These are phyloP conservation scores for Talpa occidentalis DNA, from an alignment of 2,113 vertebrate species.

Conservation along the genomic window DNA sequence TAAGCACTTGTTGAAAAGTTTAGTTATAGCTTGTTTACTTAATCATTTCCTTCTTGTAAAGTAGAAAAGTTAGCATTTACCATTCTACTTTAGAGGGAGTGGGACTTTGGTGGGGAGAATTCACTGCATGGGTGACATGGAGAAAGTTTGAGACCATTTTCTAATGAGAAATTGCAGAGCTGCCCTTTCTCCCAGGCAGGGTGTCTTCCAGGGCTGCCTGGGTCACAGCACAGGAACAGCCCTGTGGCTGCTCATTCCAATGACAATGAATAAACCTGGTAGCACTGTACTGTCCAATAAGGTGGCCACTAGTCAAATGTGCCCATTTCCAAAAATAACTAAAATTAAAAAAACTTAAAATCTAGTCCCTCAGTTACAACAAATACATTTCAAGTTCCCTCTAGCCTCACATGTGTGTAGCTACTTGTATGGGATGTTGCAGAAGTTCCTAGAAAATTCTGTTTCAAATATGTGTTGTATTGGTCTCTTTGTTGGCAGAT, in stretches of 20 bases:
- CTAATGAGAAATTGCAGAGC: not conserved
- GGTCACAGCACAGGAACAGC: not conserved
- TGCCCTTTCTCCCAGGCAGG: not conserved
- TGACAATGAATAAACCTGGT: not conserved
- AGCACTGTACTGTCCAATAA: not conserved
- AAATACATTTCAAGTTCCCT: not conserved
- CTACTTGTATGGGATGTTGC: not conserved
- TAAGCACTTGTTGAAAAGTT: slow-evolving; percentile 9
- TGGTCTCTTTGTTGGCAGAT: not conserved
- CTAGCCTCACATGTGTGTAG: not conserved
- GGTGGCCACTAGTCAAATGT: not conserved
- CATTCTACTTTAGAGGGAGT: slow-evolving; percentile 6
- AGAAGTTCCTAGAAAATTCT: not conserved
- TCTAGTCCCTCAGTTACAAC: not conserved
- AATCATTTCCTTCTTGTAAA: not conserved
- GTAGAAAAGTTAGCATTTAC: not conserved
- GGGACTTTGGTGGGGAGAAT: not conserved
- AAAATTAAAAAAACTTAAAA: slow-evolving; percentile 25
- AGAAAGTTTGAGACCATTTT: not conserved
- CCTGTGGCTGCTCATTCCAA: not conserved
- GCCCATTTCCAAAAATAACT: not conserved
- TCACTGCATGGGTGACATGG: not conserved
- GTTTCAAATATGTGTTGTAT: not conserved
- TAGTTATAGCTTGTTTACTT: slow-evolving; percentile 36
- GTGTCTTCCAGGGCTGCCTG: not conserved